A percentile compares a stretch with the other conserved stretches of the same genome.
These are phyloP conservation scores for Brevimyrus niger DNA, from an alignment of 2,113 vertebrate genomes.

Conservation along the genomic window DNA sequence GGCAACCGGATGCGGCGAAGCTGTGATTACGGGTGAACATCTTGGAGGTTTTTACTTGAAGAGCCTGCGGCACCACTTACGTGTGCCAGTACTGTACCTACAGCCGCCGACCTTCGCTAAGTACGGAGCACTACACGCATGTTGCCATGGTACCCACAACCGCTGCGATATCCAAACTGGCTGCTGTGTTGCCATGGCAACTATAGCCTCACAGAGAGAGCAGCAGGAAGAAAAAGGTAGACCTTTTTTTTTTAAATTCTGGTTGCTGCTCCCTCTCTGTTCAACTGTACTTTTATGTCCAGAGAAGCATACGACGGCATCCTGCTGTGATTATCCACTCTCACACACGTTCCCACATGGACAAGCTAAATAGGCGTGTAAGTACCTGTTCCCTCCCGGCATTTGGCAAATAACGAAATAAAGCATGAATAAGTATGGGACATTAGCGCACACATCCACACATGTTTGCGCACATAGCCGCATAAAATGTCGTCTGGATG, in stretches of 20 bases:
- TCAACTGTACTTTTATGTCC: not conserved
- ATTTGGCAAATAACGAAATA: not conserved
- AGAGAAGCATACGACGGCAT: not conserved
- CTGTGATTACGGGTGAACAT: not conserved
- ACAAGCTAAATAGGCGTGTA: not conserved
- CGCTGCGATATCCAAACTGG: conserved; percentile 61
- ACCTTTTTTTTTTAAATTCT: not conserved
- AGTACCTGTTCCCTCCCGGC: not conserved
- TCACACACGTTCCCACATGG: not conserved
- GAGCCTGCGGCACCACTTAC: not conserved
- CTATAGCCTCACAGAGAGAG: conserved; percentile 58
- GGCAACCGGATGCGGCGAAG: not conserved
- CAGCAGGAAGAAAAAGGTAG: conserved; percentile 20
- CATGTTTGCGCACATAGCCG: not conserved
- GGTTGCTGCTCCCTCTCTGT: conserved; percentile 5
- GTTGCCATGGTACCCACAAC: conserved; percentile 64
- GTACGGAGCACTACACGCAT: conserved; percentile 35
- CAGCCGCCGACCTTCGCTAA: not conserved
- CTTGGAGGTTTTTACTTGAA: not conserved
- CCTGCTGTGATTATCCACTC: not conserved
- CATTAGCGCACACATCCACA: not conserved
- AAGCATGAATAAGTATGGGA: not conserved
- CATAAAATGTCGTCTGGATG: conserved; percentile 7
- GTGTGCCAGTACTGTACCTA: not conserved
- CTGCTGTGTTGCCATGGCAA: conserved; percentile 65